These are phyloP conservation scores for Chaetops frenatus DNA, from an alignment of 2,113 vertebrate species.

Conservation along the genomic window DNA sequence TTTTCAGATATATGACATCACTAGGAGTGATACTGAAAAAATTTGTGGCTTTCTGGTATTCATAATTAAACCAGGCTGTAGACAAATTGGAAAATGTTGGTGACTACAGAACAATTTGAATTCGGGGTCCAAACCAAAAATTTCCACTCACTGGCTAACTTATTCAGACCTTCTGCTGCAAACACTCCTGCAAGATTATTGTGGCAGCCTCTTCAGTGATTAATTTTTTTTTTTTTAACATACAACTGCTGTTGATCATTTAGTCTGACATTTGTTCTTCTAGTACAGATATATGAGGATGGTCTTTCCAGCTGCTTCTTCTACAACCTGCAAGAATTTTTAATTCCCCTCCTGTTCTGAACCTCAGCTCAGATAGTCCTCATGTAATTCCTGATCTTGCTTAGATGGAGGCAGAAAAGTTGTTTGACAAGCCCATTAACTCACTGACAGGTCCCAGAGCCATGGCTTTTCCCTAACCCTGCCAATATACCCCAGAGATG, in stretches of 20 bases:
- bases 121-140: neutral
- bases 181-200: neutral
- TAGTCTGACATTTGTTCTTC: neutral
- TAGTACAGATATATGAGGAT: neutral
- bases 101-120: neutral
- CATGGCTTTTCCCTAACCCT: neutral
- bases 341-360: neutral
- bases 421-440: neutral
- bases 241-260: neutral
- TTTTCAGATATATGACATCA: neutral
- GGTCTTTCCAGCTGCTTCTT: neutral
- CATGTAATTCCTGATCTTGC: neutral
- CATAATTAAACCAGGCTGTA: neutral
- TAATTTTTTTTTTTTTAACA: neutral
- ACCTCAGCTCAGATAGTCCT: neutral
- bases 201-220: neutral
- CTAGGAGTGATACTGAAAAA: neutral
- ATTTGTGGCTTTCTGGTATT: neutral
- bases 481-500: neutral
- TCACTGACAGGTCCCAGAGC: neutral
- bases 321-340: neutral
- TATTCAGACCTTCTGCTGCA: neutral
- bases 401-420: neutral
- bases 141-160: neutral
- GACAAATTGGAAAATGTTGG: neutral